Percentiles rank a stretch among this genome's conserved stretches.
Conservation (phyloP, 2,797 vertebrate species). For the Pangasius djambal region DNA sequence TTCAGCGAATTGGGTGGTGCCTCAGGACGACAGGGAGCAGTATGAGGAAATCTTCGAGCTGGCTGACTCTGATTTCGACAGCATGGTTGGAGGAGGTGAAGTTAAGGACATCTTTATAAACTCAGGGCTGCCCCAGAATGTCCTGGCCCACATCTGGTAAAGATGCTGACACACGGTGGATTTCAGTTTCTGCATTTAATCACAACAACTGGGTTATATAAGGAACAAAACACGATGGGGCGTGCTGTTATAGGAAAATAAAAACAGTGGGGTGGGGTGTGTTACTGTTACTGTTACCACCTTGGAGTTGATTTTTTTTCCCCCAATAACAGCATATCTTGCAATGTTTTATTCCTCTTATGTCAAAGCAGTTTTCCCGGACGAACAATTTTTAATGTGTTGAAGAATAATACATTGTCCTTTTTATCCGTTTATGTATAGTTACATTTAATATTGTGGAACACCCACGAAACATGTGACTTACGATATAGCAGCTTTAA, state of each 20-base stretch:
- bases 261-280: background rate
- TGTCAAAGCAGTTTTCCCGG: background rate
- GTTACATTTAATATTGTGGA: background rate
- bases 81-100: constrained; percentile 89
- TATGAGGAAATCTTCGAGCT: constrained; percentile 92
- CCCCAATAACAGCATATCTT: background rate
- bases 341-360: background rate
- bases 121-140: constrained; percentile 88
- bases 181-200: background rate
- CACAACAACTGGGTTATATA: background rate
- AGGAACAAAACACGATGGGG: background rate
- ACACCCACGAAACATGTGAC: background rate
- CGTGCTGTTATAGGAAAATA: background rate
- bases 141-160: constrained; percentile 96
- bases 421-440: background rate
- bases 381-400: background rate
- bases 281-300: background rate
- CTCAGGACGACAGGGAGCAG: constrained; percentile 81
- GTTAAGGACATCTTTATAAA: constrained; percentile 98
- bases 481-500: background rate
- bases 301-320: no score
- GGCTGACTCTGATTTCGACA: constrained; percentile 87
- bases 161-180: constrained; percentile 57
- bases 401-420: background rate
- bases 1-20: constrained; percentile 88